Conservation (phyloP, 2,113 vertebrate genomes). For the Phylloscopus trochiloides region DNA sequence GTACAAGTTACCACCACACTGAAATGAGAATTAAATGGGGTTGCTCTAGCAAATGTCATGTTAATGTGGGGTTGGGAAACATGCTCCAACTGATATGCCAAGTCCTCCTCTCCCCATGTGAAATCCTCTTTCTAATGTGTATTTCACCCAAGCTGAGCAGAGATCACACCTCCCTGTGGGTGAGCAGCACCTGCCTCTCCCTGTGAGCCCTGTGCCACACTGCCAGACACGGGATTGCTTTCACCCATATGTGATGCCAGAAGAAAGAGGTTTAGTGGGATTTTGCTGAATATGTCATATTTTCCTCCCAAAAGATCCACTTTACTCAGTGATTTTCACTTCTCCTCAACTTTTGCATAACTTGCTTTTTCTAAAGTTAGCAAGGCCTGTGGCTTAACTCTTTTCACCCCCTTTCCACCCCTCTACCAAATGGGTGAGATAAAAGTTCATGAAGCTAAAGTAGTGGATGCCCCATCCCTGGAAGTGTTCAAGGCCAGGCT, state of each 20-base stretch:
- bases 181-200: background rate
- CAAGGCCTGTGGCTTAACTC: background rate
- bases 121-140: background rate
- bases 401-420: background rate
- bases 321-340: conserved; percentile 16
- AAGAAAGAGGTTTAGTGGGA: background rate
- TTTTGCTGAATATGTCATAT: background rate
- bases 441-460: background rate
- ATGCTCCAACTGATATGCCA: background rate
- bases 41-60: background rate
- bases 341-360: background rate
- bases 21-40: background rate
- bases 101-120: background rate
- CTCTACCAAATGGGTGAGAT: background rate
- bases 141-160: background rate
- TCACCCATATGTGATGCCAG: rapidly evolving
- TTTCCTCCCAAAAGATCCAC: background rate
- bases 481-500: background rate
- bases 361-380: background rate
- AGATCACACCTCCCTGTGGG: background rate
- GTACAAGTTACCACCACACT: background rate
- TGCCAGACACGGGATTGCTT: rapidly evolving
- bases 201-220: background rate
- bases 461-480: background rate
- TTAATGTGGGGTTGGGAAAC: background rate